phyloP scores from a whole-genome alignment of 1,140 invertebrate species.

The Lethrus apterus region DNA sequence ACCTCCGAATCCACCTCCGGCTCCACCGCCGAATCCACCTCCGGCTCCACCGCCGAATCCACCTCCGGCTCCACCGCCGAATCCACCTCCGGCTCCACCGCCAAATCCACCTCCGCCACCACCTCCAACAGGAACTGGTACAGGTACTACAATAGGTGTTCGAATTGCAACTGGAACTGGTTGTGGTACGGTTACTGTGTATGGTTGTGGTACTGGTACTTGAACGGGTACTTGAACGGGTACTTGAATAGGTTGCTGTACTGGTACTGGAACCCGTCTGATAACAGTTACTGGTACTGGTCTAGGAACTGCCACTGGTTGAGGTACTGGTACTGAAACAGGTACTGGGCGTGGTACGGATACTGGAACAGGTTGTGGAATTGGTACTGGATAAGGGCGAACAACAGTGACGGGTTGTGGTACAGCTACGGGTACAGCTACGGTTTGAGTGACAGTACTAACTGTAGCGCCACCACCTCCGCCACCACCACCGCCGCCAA shows the following conservation, averaged over 20 bases:
- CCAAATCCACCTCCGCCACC: constrained; percentile 25
- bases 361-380: constrained; percentile 19
- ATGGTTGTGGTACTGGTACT: constrained; percentile 30
- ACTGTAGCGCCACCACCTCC: constrained; percentile 22
- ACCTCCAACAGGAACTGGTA: constrained; percentile 44
- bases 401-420: constrained; percentile 26
- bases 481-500: constrained; percentile 17
- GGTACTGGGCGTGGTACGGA: constrained; percentile 20
- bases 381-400: constrained; percentile 24
- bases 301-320: constrained; percentile 18
- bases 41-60: constrained; percentile 17
- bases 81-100: constrained; percentile 14
- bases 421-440: constrained; percentile 20
- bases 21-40: constrained; percentile 11
- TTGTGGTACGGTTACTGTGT: constrained; percentile 30
- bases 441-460: constrained; percentile 22
- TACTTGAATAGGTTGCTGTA: constrained; percentile 22
- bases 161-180: constrained; percentile 29
- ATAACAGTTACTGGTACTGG: constrained; percentile 15
- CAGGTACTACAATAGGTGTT: constrained; percentile 44
- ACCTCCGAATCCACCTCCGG: constrained; percentile 15
- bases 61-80: constrained; percentile 16
- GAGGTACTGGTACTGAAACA: constrained; percentile 22
- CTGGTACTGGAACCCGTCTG: constrained; percentile 17
- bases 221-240: constrained; percentile 23